phyloP scores from a whole-genome alignment of 2,797 vertebrate genomes.

The Danio choprae region DNA sequence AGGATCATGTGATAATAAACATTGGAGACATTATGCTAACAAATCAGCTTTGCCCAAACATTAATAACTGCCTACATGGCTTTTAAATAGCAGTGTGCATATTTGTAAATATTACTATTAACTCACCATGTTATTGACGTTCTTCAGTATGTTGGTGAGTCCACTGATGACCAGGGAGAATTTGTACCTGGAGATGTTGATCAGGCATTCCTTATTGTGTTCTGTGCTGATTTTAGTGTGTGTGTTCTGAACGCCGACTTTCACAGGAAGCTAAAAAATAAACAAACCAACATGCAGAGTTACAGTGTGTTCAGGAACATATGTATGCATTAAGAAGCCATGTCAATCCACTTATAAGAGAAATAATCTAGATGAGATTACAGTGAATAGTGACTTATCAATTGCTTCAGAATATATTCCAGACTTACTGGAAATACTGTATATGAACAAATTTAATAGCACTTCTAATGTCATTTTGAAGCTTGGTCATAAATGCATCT shows the following conservation, averaged over 20 bases:
- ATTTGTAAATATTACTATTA: not conserved
- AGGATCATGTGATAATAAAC: not conserved
- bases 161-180: constrained; percentile 98
- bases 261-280: constrained; percentile 91
- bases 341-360: not conserved
- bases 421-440: not conserved
- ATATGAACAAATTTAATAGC: not conserved
- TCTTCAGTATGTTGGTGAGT: constrained; percentile 97
- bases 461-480: not conserved
- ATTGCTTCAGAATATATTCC: not conserved
- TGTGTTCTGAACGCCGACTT: constrained; percentile 93
- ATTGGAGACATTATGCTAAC: not conserved
- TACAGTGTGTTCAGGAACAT: not conserved
- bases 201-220: constrained; percentile 98
- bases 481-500: not conserved
- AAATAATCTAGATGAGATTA: not conserved
- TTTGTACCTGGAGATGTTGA: constrained; percentile 99
- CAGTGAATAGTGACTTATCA: not conserved
- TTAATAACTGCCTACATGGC: not conserved
- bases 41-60: not conserved
- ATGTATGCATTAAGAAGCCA: not conserved
- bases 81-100: not conserved
- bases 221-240: constrained; percentile 98
- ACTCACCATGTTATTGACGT: constrained; percentile 99
- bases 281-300: constrained; percentile 2